phyloP scores from a whole-genome alignment of 1,140 invertebrate genomes.

The Solen grandis region DNA sequence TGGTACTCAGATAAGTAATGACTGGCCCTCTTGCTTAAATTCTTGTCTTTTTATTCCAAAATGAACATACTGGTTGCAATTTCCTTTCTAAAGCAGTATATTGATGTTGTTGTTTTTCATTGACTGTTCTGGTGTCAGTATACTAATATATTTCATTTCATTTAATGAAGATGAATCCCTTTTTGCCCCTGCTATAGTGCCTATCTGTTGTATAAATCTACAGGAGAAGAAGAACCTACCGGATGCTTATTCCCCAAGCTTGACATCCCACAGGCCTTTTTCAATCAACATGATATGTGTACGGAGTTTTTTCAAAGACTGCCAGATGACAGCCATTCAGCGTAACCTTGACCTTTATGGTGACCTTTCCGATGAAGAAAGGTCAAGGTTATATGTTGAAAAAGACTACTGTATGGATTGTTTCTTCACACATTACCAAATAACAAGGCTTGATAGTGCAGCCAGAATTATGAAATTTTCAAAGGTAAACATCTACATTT shows the following conservation, averaged over 20 bases:
- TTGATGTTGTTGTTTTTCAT: neutral
- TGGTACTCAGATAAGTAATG: too few species aligned
- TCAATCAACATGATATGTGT: constrained; percentile 32
- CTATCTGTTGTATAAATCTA: neutral
- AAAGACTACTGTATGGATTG: constrained; percentile 42
- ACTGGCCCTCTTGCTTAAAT: too few species aligned
- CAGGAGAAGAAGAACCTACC: constrained; percentile 20
- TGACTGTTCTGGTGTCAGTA: neutral
- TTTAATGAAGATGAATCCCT: neutral
- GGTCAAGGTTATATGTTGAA: constrained; percentile 22
- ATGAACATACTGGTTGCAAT: too few species aligned
- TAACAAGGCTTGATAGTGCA: neutral
- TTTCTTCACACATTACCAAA: constrained; percentile 42
- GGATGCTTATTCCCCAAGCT: constrained; percentile 21
- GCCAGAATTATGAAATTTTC: constrained; percentile 27
- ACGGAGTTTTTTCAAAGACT: constrained; percentile 28
- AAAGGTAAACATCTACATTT: constrained; percentile 32
- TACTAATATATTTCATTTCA: neutral
- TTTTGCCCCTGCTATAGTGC: neutral
- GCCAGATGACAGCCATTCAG: constrained; percentile 42
- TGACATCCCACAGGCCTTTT: constrained; percentile 17
- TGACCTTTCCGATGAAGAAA: constrained; percentile 13
- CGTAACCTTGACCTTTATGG: constrained; percentile 53
- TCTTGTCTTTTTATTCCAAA: too few species aligned
- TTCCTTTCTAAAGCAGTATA: too few species aligned